A percentile compares a stretch with the other conserved stretches of the same genome.
These are phyloP conservation scores for Emmelina monodactyla DNA, from an alignment of 2,888 invertebrate species.

Conservation along the genomic window DNA sequence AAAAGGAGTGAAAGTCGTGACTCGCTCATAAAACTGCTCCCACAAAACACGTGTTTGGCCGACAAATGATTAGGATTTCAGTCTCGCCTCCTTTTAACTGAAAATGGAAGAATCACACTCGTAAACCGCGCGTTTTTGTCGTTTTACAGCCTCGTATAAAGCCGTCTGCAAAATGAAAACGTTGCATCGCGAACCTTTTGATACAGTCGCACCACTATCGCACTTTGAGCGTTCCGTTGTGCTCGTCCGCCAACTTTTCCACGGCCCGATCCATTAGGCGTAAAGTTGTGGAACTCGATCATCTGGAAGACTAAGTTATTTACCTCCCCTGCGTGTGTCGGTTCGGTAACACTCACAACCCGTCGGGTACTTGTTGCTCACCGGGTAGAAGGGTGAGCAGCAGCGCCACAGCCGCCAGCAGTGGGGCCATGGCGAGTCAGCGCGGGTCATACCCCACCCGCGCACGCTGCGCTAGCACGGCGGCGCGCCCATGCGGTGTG, in stretches of 20 bases:
- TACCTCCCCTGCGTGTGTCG: too few species aligned
- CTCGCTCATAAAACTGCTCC: too few species aligned
- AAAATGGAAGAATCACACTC: conserved; percentile 33
- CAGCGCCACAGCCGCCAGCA: conserved; percentile 56
- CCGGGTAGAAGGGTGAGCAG: conserved; percentile 52
- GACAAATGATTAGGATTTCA: conserved; percentile 30
- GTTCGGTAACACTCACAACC: too few species aligned
- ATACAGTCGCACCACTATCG: too few species aligned
- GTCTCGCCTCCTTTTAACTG: conserved; percentile 17
- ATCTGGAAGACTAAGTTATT: too few species aligned
- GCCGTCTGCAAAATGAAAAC: conserved; percentile 16
- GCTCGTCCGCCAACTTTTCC: too few species aligned
- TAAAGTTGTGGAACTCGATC: too few species aligned
- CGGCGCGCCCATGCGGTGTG: conserved; percentile 57
- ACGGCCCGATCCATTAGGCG: too few species aligned
- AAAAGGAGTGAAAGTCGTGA: too few species aligned
- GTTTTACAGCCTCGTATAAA: conserved; percentile 33
- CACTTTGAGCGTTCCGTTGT: too few species aligned
- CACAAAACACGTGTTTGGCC: conserved; percentile 13
- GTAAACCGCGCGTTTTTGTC: conserved; percentile 29
- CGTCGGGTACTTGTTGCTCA: conserved; percentile 43
- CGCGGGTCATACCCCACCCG: conserved; percentile 65
- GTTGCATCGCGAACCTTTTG: background rate
- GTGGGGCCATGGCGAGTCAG: conserved; percentile 54
- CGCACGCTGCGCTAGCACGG: conserved; percentile 61